A percentile compares a stretch with the other conserved stretches of the same genome.
phyloP scores from a whole-genome alignment of 2,113 vertebrate genomes.

The Thalassoma bifasciatum region DNA sequence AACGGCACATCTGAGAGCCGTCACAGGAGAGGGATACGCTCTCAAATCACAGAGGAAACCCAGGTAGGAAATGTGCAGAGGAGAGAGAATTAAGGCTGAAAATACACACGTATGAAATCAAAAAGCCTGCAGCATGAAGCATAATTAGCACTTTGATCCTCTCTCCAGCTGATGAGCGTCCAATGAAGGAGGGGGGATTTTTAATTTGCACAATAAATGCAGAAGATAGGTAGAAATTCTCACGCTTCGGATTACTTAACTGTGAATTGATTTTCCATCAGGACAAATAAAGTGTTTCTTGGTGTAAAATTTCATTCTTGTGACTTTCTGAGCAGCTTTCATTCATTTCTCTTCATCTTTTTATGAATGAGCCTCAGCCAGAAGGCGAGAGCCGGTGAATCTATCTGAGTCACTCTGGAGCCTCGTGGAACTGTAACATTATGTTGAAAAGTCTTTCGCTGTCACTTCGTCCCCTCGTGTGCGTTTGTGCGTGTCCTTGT shows the following conservation, averaged over 20 bases:
- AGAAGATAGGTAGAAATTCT: conserved; percentile 2
- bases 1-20: conserved; percentile 10
- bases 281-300: not conserved
- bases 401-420: conserved; percentile 3
- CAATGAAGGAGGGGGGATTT: conserved; percentile 29
- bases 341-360: conserved; percentile 9
- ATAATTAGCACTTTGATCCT: conserved; percentile 58
- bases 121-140: conserved; percentile 27
- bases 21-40: conserved; percentile 29
- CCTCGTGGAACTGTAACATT: not conserved
- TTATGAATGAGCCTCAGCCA: conserved; percentile 28
- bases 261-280: not conserved
- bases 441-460: not conserved
- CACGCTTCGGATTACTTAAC: not conserved
- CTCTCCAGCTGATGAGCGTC: conserved; percentile 39
- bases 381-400: not conserved
- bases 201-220: conserved; percentile 38
- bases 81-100: not conserved
- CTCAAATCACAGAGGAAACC: conserved; percentile 20
- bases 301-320: not conserved
- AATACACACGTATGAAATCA: not conserved
- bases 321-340: not conserved
- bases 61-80: conserved; percentile 11
- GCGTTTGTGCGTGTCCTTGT: not conserved
- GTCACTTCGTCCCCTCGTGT: not conserved